phyloP scores from a whole-genome alignment of 2,888 invertebrate genomes.

The Disparrhopalites patrizii region DNA sequence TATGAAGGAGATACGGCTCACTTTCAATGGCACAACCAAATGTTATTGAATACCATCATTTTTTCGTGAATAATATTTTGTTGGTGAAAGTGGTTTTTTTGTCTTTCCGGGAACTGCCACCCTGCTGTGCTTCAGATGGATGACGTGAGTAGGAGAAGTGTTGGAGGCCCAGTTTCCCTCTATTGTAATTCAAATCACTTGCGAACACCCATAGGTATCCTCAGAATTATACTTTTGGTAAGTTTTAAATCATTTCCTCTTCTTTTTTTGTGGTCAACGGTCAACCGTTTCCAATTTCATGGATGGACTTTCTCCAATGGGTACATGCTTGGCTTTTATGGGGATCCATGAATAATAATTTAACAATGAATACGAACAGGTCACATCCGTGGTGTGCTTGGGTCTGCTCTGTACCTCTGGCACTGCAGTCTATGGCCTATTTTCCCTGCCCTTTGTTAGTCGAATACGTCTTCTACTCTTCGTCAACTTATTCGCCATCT shows the following conservation, averaged over 20 bases:
- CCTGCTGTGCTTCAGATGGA: too few species aligned
- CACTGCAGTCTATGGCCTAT: constrained; percentile 69
- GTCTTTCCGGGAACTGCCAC: too few species aligned
- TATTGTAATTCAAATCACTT: constrained; percentile 72
- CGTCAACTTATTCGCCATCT: constrained; percentile 68
- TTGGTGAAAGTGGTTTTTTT: background rate
- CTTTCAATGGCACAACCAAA: too few species aligned
- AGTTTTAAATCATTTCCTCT: too few species aligned
- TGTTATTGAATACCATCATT: too few species aligned
- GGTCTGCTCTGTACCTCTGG: constrained; percentile 71
- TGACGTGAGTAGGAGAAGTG: constrained; percentile 43
- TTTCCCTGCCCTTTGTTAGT: constrained; percentile 70
- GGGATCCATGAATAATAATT: too few species aligned
- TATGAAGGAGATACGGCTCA: too few species aligned
- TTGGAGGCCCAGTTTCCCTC: constrained; percentile 52
- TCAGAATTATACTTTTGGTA: constrained; percentile 68
- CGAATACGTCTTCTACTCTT: constrained; percentile 73
- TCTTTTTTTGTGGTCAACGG: too few species aligned
- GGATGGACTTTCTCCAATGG: too few species aligned
- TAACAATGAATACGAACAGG: constrained; percentile 56
- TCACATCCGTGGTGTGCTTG: constrained; percentile 68
- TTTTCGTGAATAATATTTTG: background rate
- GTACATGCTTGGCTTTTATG: too few species aligned
- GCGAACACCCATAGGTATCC: constrained; percentile 67
- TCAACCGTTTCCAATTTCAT: too few species aligned